Conservation (phyloP, 64 coral and sea anemone genomes). For the Porites australiensis region DNA sequence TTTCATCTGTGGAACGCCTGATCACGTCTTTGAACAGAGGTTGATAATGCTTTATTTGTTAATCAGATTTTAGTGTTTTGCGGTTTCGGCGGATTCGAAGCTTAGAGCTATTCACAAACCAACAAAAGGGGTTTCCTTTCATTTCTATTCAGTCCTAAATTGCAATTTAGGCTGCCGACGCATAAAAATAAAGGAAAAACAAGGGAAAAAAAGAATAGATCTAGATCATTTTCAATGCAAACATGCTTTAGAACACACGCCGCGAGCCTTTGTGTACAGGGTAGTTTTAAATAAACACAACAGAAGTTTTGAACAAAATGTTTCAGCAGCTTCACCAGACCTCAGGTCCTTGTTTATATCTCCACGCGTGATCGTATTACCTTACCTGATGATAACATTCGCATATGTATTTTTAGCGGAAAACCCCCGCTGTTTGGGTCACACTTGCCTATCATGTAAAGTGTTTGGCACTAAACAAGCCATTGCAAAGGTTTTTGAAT, state of each 20-base stretch:
- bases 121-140: neutral
- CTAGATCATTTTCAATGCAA: conserved; percentile 34
- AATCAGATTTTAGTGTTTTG: conserved; percentile 6
- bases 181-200: neutral
- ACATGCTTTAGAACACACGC: conserved; percentile 8
- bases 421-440: too few species aligned
- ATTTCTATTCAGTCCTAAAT: neutral
- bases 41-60: neutral
- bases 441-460: too few species aligned
- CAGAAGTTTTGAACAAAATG: neutral
- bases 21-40: neutral
- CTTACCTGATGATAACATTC: too few species aligned
- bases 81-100: neutral
- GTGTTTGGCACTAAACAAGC: too few species aligned
- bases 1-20: neutral
- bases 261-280: conserved; percentile 5
- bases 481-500: too few species aligned
- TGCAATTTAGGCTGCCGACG: neutral
- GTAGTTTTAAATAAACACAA: conserved; percentile 24
- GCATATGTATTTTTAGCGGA: too few species aligned
- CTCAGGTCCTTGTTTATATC: too few species aligned
- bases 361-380: too few species aligned
- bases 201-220: conserved; percentile 2
- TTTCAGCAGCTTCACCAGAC: neutral
- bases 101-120: too few species aligned